Evolutionary conservation across 1,140 invertebrate genomes (phyloP).

Genomic region (Parasteatoda tepidariorum): DNA sequence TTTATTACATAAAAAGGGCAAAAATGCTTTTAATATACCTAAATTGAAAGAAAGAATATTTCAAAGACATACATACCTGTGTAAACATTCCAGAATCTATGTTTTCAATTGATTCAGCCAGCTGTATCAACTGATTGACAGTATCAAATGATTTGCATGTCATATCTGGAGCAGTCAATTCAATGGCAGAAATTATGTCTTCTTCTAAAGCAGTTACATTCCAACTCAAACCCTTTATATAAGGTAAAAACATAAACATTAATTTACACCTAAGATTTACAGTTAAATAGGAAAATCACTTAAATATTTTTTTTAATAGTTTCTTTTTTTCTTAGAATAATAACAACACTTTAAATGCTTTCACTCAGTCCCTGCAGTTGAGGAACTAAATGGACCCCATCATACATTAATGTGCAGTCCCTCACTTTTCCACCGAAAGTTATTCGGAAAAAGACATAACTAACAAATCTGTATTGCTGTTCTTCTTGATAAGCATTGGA

Average conservation of each 20-base stretch:
- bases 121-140: constrained; percentile 67
- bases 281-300: not conserved
- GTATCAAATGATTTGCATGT: constrained; percentile 77
- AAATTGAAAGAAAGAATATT: too few species aligned
- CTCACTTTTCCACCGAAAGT: too few species aligned
- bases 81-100: constrained; percentile 54
- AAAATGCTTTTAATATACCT: too few species aligned
- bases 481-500: too few species aligned
- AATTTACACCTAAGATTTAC: not conserved
- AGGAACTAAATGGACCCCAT: too few species aligned
- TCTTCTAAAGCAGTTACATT: constrained; percentile 77
- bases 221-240: constrained; percentile 73
- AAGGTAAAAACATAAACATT: not conserved
- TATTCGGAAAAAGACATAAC: too few species aligned
- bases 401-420: too few species aligned
- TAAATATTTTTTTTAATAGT: not conserved
- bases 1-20: too few species aligned
- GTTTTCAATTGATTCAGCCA: constrained; percentile 52
- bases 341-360: too few species aligned
- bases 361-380: too few species aligned
- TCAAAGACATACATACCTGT: constrained; percentile 41
- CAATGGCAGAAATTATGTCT: constrained; percentile 75
- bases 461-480: too few species aligned
- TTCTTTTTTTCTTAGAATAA: too few species aligned
- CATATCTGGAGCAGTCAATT: constrained; percentile 76